Base-by-base conservation (phyloP, 2,888 invertebrate genomes). In the Ferrisia virgata region DNA sequence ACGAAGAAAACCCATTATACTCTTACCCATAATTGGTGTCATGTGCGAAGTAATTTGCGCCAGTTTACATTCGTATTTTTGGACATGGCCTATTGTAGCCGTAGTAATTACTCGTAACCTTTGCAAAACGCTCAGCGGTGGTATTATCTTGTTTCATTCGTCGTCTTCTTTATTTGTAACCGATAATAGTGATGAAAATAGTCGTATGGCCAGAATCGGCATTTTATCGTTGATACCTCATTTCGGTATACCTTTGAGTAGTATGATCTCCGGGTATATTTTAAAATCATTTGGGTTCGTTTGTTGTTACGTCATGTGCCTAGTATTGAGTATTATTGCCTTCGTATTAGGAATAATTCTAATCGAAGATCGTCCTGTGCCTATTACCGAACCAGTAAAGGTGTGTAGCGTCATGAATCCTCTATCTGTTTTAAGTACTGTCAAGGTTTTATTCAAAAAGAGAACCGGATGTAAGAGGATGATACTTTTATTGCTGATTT, bases 51-150 rank as follows among this genome's bases (percentile, higher is more conserved):
- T 85, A 39, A 39, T 86, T 1, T 86, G 86, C 2, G 85, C 85
- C 47, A 39, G 86, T 6, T 47, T 87, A 5, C 86, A 87, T 39
- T 86, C 86, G 13, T 86, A 86, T 81, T 87, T 85, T 82, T 86
- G 86, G 85, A 85, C 79, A 2, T 86, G 86, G 87, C 85, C 86
- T 8, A 86, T 86, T 31, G 9, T 72, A 6, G 28, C 22, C 18
- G 83, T 33, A 8, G 72, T 72, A 0, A 1, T 83, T 2, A 36
- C 69, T 3, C 11, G 40, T 0, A 72, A 40, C 18, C 15, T 83
- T 5, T 18, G 25, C 25, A 40, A 15, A 15, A 76, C 39, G 8
- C 9, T 83, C 1, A 40, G 40, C 28, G 83, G 83, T 4, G 31
- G 76, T 40, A 31, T 43, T 2, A 72, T 43, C 4, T 43, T 39